A percentile compares a stretch with the other conserved stretches of the same genome.
These are phyloP conservation scores for Leptocoma aspasia DNA, from an alignment of 2,113 vertebrate species.

Conservation along the genomic window DNA sequence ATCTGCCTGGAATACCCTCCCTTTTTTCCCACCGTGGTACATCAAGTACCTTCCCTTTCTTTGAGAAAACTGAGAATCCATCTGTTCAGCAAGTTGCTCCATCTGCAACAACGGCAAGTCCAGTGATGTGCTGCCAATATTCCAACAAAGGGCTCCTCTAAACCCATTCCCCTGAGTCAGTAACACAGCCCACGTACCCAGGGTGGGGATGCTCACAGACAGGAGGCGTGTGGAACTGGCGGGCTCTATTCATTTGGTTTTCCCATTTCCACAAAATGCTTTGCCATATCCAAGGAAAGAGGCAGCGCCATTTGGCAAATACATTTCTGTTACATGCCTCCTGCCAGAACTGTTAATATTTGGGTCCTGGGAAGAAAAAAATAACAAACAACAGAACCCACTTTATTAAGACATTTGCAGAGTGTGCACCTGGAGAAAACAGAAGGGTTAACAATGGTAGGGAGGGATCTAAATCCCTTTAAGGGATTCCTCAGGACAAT, in stretches of 20 bases:
- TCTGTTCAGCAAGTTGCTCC: conserved; percentile 40
- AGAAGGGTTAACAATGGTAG: neutral
- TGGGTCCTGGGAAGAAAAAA: neutral
- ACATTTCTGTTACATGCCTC: neutral
- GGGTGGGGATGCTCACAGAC: neutral
- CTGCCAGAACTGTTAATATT: neutral
- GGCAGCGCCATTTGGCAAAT: neutral
- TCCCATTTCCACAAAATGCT: conserved; percentile 22
- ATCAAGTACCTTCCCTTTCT: conserved; percentile 53
- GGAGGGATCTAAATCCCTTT: neutral
- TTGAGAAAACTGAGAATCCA: conserved; percentile 57
- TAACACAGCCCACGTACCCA: neutral
- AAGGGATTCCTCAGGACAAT: neutral
- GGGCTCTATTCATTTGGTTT: neutral
- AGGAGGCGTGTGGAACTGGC: neutral
- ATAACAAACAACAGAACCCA: neutral
- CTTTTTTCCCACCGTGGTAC: conserved; percentile 3
- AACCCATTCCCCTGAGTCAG: neutral
- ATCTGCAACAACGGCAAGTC: conserved; percentile 31
- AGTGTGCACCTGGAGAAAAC: neutral
- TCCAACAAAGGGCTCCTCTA: conserved; percentile 46
- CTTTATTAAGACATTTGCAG: neutral
- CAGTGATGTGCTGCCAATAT: conserved; percentile 59
- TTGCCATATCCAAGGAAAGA: conserved; percentile 1
- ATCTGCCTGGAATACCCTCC: conserved; percentile 22